phyloP scores from a whole-genome alignment of 2,113 vertebrate genomes.

The Buteo buteo region DNA sequence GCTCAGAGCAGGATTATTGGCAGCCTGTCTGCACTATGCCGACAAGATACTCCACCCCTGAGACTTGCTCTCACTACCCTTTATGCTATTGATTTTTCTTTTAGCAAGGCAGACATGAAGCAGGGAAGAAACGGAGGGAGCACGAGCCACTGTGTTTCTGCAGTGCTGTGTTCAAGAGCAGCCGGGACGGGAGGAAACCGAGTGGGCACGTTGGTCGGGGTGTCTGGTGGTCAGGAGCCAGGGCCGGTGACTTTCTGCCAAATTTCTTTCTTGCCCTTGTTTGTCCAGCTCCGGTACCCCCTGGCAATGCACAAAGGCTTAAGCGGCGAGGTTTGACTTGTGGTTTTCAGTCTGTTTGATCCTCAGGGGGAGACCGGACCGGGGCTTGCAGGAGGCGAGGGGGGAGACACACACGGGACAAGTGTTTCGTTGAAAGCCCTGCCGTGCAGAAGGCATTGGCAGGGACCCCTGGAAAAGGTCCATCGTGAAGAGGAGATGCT shows the following conservation, averaged over 20 bases:
- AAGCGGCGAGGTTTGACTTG: not conserved
- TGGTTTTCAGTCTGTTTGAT: not conserved
- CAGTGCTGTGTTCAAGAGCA: not conserved
- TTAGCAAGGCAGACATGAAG: not conserved
- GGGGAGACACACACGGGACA: not conserved
- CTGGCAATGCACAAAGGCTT: not conserved
- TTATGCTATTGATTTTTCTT: not conserved
- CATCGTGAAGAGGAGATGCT: not conserved
- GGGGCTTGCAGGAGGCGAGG: not conserved
- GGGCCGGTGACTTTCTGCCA: not conserved
- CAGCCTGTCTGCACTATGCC: not conserved
- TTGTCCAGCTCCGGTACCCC: not conserved
- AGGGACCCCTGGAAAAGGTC: not conserved
- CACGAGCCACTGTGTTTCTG: not conserved
- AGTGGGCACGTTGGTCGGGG: fast-evolving
- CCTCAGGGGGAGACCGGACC: not conserved
- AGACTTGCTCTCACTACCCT: not conserved
- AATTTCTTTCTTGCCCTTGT: not conserved
- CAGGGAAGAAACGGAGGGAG: not conserved
- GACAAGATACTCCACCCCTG: not conserved
- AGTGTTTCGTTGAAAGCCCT: not conserved
- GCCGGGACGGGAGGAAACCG: fast-evolving
- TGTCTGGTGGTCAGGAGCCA: not conserved
- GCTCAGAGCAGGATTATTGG: not conserved
- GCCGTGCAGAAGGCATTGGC: not conserved